Base-by-base conservation (phyloP, 2,113 vertebrate species). In the Cynopterus brachyotis region DNA sequence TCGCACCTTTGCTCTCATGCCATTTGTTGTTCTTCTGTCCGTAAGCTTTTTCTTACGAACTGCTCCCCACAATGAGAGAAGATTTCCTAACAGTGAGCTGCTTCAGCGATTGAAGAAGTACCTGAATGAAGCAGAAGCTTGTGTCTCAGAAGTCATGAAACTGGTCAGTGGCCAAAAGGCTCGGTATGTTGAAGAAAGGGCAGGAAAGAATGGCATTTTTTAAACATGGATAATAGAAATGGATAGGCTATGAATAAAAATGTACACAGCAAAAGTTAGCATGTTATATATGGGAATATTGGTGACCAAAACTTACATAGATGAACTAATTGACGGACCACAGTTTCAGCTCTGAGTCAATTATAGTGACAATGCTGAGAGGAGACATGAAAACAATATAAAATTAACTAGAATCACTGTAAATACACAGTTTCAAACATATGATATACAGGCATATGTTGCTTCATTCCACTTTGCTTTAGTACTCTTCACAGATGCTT, bases 1-100 rank as follows among this genome's bases (percentile, higher is more conserved):
- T n/a, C n/a, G n/a, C n/a, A n/a, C n/a, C n/a, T n/a, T n/a, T n/a
- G n/a, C n/a, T n/a, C n/a, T n/a, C n/a, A n/a, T n/a, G n/a, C n/a
- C n/a, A n/a, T n/a, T n/a, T n/a, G n/a, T n/a, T n/a, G n/a, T n/a
- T n/a, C n/a, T n/a, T n/a, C n/a, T n/a, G n/a, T n/a, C n/a, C n/a
- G n/a, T n/a, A n/a, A n/a, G n/a, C n/a, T n/a, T n/a, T n/a, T n/a
- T n/a, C n/a, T n/a, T n/a, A n/a, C n/a, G n/a, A n/a, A n/a, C n/a
- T n/a, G n/a, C n/a, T n/a, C n/a, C n/a, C n/a, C n/a, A n/a, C n/a
- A n/a, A 92, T 0, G 99, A 99, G 73, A 98, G 98, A 24, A 99
- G 98, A 91, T 99, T 99, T 96, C 99, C 99, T 0, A 98, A 99
- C 92, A 99, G 99, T 19, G 99, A 99, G 91, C 98, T 99, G 9